Conservation (phyloP, 2,113 vertebrate genomes). For the Bufo bufo region DNA sequence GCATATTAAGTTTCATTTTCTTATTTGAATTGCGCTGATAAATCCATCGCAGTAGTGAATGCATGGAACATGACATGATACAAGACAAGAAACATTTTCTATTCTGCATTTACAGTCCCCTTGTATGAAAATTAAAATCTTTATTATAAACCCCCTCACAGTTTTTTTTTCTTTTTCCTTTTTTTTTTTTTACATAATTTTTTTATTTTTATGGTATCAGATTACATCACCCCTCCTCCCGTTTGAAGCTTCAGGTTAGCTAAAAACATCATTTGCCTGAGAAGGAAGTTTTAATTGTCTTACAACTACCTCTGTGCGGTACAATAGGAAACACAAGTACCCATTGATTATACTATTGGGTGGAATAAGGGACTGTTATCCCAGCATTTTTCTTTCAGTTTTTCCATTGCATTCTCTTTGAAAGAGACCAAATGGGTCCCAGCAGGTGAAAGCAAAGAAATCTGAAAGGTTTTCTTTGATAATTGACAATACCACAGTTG, state of each 20-base stretch:
- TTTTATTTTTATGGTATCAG: slow-evolving; percentile 65
- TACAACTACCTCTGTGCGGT: slow-evolving; percentile 82
- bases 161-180: too few species aligned
- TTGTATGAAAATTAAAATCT: not conserved
- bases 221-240: slow-evolving; percentile 82
- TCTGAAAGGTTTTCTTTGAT: slow-evolving; percentile 85
- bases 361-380: slow-evolving; percentile 81
- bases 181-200: too few species aligned
- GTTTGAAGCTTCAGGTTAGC: slow-evolving; percentile 81
- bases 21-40: slow-evolving; percentile 40
- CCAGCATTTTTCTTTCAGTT: slow-evolving; percentile 86
- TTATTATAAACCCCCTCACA: slow-evolving; percentile 29
- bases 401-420: slow-evolving; percentile 85
- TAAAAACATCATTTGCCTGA: slow-evolving; percentile 80
- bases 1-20: slow-evolving; percentile 64
- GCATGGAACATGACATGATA: slow-evolving; percentile 35
- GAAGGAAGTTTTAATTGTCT: slow-evolving; percentile 82
- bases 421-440: slow-evolving; percentile 95
- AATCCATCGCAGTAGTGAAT: slow-evolving; percentile 44
- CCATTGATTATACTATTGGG: slow-evolving; percentile 88
- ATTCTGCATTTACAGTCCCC: not conserved
- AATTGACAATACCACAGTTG: slow-evolving; percentile 81
- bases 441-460: slow-evolving; percentile 99
- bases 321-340: slow-evolving; percentile 87
- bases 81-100: slow-evolving; percentile 28